These are phyloP conservation scores for Synchiropus splendidus DNA, from an alignment of 2,113 vertebrate species.

Conservation along the genomic window DNA sequence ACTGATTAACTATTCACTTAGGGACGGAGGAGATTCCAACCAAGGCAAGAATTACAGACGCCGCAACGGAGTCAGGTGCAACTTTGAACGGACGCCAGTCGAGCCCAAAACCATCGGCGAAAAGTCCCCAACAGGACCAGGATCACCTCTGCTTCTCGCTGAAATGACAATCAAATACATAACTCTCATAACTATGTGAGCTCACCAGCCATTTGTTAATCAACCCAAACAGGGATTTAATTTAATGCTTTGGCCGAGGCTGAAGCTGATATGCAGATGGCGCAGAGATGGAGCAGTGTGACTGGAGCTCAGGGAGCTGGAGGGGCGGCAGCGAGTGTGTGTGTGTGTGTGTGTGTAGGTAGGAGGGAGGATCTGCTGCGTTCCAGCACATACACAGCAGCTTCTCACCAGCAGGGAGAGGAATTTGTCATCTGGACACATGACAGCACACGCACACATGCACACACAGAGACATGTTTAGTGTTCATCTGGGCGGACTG, in stretches of 20 bases:
- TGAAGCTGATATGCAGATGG: slow-evolving; percentile 70
- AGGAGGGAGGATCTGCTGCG: slow-evolving; percentile 35
- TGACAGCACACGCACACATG: too few relatives aligned
- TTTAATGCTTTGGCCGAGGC: slow-evolving; percentile 72
- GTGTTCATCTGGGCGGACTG: too few relatives aligned
- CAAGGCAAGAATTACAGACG: slow-evolving; percentile 5
- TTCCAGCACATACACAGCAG: slow-evolving; percentile 62
- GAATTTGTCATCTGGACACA: too few relatives aligned
- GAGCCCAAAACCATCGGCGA: slow-evolving; percentile 17
- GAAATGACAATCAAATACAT: slow-evolving; percentile 47
- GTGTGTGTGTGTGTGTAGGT: slow-evolving; percentile 8
- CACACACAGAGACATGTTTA: too few relatives aligned
- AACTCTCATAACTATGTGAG: slow-evolving; percentile 54
- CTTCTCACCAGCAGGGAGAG: too few relatives aligned
- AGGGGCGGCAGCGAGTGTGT: slow-evolving; percentile 23
- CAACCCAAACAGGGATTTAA: slow-evolving; percentile 75
- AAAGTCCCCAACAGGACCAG: slow-evolving; percentile 4
- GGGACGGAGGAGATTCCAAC: slow-evolving; percentile 10
- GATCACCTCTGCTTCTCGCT: too few relatives aligned
- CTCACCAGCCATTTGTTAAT: slow-evolving; percentile 76
- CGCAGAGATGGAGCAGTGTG: slow-evolving; percentile 67
- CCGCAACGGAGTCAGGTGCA: slow-evolving; percentile 37
- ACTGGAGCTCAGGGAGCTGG: slow-evolving; percentile 63
- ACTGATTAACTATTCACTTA: slow-evolving; percentile 56
- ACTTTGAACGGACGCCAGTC: slow-evolving; percentile 44